phyloP scores from a whole-genome alignment of 1,140 invertebrate genomes.

The Drosophila chauvacae region DNA sequence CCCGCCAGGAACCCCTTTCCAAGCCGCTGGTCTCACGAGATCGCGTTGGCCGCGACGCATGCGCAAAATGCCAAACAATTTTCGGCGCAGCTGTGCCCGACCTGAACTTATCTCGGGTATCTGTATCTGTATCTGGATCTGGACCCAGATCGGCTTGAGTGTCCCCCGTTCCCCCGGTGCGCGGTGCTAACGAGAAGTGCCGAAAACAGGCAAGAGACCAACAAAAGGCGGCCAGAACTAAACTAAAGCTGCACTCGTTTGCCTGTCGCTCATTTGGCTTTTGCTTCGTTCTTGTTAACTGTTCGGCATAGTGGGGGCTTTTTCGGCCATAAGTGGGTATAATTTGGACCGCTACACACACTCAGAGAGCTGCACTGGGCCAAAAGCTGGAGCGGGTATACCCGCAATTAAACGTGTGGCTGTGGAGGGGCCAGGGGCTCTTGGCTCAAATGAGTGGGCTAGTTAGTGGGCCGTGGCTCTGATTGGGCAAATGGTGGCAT shows the following conservation, averaged over 20 bases:
- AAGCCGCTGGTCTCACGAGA: constrained; percentile 24
- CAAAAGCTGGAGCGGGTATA: constrained; percentile 41
- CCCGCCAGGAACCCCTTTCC: constrained; percentile 1
- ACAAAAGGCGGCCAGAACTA: constrained; percentile 43
- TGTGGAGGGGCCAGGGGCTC: constrained; percentile 27
- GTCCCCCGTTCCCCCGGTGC: neutral
- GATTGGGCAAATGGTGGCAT: constrained; percentile 75
- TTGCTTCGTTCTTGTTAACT: constrained; percentile 66
- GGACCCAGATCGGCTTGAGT: constrained; percentile 1
- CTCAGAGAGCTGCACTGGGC: constrained; percentile 10
- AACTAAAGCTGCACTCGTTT: constrained; percentile 58
- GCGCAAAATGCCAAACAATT: constrained; percentile 78
- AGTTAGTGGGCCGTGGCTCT: constrained; percentile 56
- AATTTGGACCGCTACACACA: constrained; percentile 65
- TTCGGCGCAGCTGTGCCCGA: constrained; percentile 75
- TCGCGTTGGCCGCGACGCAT: constrained; percentile 66
- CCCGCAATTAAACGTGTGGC: constrained; percentile 67
- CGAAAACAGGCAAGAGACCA: constrained; percentile 60
- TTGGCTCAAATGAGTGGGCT: constrained; percentile 59
- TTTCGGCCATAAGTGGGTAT: constrained; percentile 71
- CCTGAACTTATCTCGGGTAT: constrained; percentile 77
- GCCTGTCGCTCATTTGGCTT: constrained; percentile 77
- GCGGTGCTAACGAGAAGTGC: constrained; percentile 78
- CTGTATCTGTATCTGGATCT: constrained; percentile 54
- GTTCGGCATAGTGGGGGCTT: constrained; percentile 19